Evolutionary conservation across 2,888 invertebrate genomes (phyloP), one percentile per base, ranked within the genome.

Genomic region (Cephus runcator): DNA sequence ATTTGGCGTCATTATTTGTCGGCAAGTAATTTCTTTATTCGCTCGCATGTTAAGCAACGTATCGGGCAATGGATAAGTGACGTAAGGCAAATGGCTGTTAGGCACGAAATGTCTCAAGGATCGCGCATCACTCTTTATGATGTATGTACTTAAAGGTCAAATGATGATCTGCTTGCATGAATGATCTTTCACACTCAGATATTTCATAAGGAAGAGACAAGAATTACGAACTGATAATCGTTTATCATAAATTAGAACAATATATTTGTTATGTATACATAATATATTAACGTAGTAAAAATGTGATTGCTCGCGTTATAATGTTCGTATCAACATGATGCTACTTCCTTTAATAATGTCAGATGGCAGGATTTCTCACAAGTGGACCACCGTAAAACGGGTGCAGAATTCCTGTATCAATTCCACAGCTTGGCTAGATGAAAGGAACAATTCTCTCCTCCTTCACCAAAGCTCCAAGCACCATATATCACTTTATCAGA

Each of bases 401-500:
- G 23, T 9, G 9, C 9, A 56, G 9, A 6, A 56, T 23, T 56
- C 2, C 23, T 56, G 1, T 2, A 23, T 23, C 23, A 23, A 2
- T 56, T 23, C 23, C 56, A 56, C 9, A 56, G 9, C 9, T 56
- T 23, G 9, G 9, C 56, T 56, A 56, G 2, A 56, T 23, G 23
- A 15, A 56, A 56, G 23, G 23, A 56, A 56, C 23, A 23, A 9
- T 56, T 56, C 2, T 23, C 0, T 56, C 23, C 56, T 56, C 2
- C 23, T 56, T 56, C 23, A 23, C 56, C 9, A 1, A 56, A 56
- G 56, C 23, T 56, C 23, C 56, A 23, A 56, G 56, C 56, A 23
- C 56, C 9, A 56, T 23, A 2, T 9, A 23, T 56, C 56, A 23
- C 56, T 56, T 12, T 9, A 69, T 83, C 34, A 84, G 15, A 79